Conservation (phyloP, 2,113 vertebrate species). For the Asarcornis scutulata region DNA sequence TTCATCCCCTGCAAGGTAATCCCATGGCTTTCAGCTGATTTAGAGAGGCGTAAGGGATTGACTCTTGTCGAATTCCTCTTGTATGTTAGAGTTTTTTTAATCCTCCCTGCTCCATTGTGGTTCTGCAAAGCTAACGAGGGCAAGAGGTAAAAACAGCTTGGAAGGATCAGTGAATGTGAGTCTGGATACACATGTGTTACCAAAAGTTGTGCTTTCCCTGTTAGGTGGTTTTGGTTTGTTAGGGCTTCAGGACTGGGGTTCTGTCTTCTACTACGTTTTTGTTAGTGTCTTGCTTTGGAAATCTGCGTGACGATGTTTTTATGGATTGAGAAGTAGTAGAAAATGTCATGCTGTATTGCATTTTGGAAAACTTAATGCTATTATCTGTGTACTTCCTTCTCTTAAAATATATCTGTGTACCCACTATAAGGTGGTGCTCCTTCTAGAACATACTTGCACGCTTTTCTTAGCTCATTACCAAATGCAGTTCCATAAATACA, state of each 20-base stretch:
- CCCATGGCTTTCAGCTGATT: neutral
- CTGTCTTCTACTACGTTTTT: neutral
- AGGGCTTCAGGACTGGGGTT: neutral
- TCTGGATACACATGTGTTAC: neutral
- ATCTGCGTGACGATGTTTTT: neutral
- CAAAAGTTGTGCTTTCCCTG: neutral
- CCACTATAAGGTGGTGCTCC: neutral
- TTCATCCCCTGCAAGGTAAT: neutral
- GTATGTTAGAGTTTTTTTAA: neutral
- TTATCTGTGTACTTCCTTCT: neutral
- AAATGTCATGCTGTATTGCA: neutral
- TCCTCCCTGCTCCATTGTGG: neutral
- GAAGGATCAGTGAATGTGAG: neutral
- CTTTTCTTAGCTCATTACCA: neutral
- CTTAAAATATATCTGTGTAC: neutral
- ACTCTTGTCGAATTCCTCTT: neutral
- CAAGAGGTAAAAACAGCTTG: neutral
- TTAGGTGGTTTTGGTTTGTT: neutral
- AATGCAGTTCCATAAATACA: neutral
- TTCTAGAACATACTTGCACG: neutral
- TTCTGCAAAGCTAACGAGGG: neutral
- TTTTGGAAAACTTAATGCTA: neutral
- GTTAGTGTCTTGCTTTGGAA: neutral
- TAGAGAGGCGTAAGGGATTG: fast-evolving
- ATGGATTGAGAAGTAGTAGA: neutral